phyloP scores from a whole-genome alignment of 1,140 invertebrate species.

The Achroia grisella region DNA sequence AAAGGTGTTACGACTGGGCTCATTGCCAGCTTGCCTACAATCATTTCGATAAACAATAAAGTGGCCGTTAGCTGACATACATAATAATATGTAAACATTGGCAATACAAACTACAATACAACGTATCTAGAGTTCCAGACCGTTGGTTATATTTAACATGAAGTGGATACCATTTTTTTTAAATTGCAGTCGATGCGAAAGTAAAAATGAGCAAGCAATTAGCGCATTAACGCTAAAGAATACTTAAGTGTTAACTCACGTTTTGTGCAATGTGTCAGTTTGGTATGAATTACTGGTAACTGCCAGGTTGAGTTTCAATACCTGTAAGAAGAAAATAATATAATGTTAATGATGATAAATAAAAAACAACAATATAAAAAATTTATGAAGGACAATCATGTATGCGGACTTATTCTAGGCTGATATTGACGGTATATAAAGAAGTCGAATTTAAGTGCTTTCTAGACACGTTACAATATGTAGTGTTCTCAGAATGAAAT shows the following conservation, averaged over 20 bases:
- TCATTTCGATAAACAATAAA: constrained; percentile 51
- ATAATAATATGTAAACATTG: constrained; percentile 37
- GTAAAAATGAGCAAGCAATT: constrained; percentile 13
- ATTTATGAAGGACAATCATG: too few species aligned
- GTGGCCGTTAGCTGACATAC: constrained; percentile 36
- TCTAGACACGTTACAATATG: too few species aligned
- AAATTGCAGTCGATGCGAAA: neutral
- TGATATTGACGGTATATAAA: too few species aligned
- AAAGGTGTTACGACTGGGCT: constrained; percentile 38
- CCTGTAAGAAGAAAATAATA: constrained; percentile 27
- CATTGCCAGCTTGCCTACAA: constrained; percentile 34
- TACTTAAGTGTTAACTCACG: constrained; percentile 14
- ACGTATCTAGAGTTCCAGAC: too few species aligned
- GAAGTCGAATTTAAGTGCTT: too few species aligned
- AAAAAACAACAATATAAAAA: too few species aligned
- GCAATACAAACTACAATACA: neutral
- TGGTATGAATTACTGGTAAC: constrained; percentile 16
- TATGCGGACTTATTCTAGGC: too few species aligned
- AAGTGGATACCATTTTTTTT: too few species aligned
- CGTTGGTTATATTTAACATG: too few species aligned
- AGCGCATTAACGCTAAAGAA: constrained; percentile 11
- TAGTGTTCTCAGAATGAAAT: too few species aligned
- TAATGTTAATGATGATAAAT: constrained; percentile 2
- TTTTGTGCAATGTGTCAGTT: constrained; percentile 21
- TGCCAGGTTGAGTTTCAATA: constrained; percentile 24